Conservation (phyloP, 2,113 vertebrate genomes). For the Pseudorectes ferrugineus region DNA sequence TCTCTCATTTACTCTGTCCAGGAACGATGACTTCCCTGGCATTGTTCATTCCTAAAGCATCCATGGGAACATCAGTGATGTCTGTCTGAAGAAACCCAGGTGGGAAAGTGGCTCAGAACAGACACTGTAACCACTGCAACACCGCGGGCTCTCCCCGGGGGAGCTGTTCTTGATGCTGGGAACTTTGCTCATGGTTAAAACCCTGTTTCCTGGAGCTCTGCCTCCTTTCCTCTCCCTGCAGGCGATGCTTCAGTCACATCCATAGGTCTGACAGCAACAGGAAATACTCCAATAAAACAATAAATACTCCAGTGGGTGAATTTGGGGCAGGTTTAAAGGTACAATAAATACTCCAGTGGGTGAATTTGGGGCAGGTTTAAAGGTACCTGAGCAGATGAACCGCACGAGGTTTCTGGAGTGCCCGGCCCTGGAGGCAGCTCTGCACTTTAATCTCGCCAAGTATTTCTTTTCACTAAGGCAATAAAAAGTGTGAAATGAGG, state of each 20-base stretch:
- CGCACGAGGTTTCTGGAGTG: neutral
- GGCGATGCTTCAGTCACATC: neutral
- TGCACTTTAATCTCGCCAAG: slow-evolving; percentile 32
- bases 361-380: neutral
- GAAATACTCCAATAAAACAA: neutral
- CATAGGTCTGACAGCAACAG: neutral
- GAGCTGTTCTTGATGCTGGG: neutral
- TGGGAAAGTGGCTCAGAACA: neutral
- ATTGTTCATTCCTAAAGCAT: neutral
- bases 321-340: neutral
- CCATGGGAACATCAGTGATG: neutral
- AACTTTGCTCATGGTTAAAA: neutral
- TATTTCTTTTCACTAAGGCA: slow-evolving; percentile 7
- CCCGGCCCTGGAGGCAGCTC: neutral
- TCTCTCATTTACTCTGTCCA: neutral
- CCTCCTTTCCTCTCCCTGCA: neutral
- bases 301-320: neutral
- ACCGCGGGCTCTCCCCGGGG: fast-evolving
- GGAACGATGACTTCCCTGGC: neutral
- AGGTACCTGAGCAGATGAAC: neutral
- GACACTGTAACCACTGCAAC: neutral
- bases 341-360: neutral
- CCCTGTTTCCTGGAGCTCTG: neutral
- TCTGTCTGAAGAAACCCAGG: neutral
- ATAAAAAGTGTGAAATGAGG: neutral